Conservation (phyloP, 1,140 invertebrate species). For the Heliconius melpomene region DNA sequence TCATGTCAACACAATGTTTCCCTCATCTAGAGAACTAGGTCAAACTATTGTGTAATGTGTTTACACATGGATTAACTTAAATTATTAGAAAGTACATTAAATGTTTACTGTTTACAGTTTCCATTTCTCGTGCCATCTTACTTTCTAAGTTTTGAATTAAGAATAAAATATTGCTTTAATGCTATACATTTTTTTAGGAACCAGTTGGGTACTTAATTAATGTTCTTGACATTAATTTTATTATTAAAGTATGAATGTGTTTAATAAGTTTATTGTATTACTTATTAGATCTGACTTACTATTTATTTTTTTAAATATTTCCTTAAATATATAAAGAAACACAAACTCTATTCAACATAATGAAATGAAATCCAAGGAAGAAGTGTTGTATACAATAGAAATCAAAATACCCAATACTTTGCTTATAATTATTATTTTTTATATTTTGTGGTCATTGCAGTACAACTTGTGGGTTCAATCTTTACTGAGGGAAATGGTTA, state of each 20-base stretch:
- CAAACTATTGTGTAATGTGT: conserved; percentile 70
- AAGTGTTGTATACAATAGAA: too few species aligned
- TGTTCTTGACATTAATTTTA: background rate
- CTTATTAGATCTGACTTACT: background rate
- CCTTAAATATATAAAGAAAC: too few species aligned
- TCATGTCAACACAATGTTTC: conserved; percentile 52
- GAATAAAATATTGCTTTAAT: background rate
- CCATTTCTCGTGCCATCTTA: conserved; percentile 22
- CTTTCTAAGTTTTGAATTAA: background rate
- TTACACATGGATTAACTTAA: conserved; percentile 58
- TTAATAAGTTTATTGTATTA: background rate
- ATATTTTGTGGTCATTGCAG: too few species aligned
- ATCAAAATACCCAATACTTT: too few species aligned
- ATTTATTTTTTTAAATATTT: too few species aligned
- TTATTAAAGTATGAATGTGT: background rate
- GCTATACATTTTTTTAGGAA: too few species aligned
- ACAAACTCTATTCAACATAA: too few species aligned
- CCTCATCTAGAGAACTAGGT: conserved; percentile 63
- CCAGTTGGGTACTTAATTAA: background rate
- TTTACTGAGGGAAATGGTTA: too few species aligned
- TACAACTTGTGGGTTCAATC: too few species aligned
- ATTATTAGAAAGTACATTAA: conserved; percentile 71
- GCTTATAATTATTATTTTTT: too few species aligned
- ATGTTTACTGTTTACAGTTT: conserved; percentile 54
- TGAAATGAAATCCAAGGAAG: too few species aligned